phyloP scores from a whole-genome alignment of 2,888 invertebrate species.

The Eucera pruinosa region DNA sequence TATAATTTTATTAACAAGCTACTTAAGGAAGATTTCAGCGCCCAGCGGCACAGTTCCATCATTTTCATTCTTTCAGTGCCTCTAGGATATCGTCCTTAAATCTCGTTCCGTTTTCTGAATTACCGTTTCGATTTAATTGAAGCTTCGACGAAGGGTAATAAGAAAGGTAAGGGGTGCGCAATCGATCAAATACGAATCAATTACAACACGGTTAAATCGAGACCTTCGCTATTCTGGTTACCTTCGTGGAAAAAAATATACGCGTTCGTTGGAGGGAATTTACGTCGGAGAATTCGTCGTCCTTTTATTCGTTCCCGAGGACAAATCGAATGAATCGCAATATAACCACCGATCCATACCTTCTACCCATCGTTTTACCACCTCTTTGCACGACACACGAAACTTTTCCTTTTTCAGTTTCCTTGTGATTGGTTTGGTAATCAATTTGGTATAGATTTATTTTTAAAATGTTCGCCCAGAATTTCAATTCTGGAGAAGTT shows the following conservation, averaged over 20 bases:
- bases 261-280: conserved; percentile 20
- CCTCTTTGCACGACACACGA: neutral
- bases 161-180: neutral
- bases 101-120: conserved; percentile 8
- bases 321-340: conserved; percentile 30
- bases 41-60: neutral
- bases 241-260: neutral
- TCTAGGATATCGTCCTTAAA: conserved; percentile 6
- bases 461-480: neutral
- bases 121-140: conserved; percentile 24
- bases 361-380: no score
- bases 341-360: no score
- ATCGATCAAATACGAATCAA: conserved; percentile 46
- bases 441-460: neutral
- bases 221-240: neutral
- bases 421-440: neutral
- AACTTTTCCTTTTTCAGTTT: neutral
- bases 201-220: neutral
- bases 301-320: neutral
- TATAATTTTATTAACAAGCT: conserved; percentile 53
- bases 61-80: neutral
- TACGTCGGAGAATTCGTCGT: conserved; percentile 19
- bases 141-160: neutral
- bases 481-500: neutral
- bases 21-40: conserved; percentile 26